Evolutionary conservation across 2,113 vertebrate species (phyloP).

Genomic region (Dasyurus viverrinus): DNA sequence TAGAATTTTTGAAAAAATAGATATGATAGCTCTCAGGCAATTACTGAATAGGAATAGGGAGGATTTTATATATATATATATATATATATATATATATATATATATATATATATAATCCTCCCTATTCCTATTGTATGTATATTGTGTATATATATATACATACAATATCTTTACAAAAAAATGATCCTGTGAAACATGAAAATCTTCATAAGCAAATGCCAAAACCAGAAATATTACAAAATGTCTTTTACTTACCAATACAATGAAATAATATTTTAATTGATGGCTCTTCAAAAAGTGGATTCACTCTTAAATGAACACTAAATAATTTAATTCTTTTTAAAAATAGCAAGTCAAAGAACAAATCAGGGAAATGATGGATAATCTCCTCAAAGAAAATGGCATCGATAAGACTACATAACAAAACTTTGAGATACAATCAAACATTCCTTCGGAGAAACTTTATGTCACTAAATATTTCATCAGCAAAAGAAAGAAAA

Average conservation of each 20-base stretch:
- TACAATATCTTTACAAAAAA: neutral
- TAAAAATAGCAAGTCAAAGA: neutral
- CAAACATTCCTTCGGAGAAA: neutral
- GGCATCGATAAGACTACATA: neutral
- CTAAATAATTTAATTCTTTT: neutral
- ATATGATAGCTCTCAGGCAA: neutral
- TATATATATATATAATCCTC: too few relatives aligned
- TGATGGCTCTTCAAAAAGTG: neutral
- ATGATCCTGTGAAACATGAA: neutral
- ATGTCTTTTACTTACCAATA: neutral
- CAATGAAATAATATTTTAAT: neutral
- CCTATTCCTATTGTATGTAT: too few relatives aligned
- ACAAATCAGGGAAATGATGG: neutral
- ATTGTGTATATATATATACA: too few relatives aligned
- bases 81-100: too few relatives aligned
- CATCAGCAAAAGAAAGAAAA: neutral
- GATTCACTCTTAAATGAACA: neutral
- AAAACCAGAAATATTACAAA: neutral
- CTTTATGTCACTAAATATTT: neutral
- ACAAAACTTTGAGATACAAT: neutral
- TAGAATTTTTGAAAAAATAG: neutral
- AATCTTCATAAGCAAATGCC: neutral
- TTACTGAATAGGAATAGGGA: neutral
- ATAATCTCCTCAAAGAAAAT: neutral
- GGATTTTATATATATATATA: too few relatives aligned